Conservation (phyloP, 2,113 vertebrate species). For the Gymnorhina tibicen region DNA sequence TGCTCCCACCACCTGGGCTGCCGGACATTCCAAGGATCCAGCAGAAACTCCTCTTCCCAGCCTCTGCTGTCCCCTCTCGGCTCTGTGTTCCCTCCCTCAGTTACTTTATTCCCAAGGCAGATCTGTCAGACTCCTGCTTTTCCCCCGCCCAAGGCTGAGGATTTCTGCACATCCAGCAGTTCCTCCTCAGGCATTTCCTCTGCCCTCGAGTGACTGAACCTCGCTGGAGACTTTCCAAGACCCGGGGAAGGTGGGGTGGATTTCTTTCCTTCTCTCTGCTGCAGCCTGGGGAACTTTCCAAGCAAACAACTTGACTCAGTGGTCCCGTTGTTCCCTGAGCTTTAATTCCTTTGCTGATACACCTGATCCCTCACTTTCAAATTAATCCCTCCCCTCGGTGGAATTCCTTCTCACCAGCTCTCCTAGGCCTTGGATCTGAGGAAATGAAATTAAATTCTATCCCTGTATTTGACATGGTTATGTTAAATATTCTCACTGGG, state of each 20-base stretch:
- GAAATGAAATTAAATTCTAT: neutral
- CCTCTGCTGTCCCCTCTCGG: neutral
- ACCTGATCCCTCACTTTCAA: neutral
- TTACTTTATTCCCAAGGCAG: neutral
- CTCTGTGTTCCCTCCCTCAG: neutral
- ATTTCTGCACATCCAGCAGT: neutral
- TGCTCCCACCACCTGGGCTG: neutral
- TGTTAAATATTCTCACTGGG: neutral
- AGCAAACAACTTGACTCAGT: neutral
- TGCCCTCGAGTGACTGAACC: neutral
- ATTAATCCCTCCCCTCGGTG: neutral
- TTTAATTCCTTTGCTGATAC: neutral
- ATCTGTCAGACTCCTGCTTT: neutral
- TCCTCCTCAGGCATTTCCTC: conserved; percentile 19
- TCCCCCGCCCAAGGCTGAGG: neutral
- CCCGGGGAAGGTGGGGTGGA: neutral
- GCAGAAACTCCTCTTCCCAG: neutral
- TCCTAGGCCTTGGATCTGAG: neutral
- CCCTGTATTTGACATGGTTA: neutral
- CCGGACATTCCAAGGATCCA: neutral
- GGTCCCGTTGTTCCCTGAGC: neutral
- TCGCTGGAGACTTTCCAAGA: neutral
- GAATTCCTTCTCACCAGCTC: neutral
- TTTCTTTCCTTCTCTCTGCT: neutral
- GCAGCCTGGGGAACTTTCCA: neutral